A percentile compares a stretch with the other conserved stretches of the same genome.
These are phyloP conservation scores for Lasaia peninsularis DNA, from an alignment of 1,140 invertebrate genomes.

Conservation along the genomic window DNA sequence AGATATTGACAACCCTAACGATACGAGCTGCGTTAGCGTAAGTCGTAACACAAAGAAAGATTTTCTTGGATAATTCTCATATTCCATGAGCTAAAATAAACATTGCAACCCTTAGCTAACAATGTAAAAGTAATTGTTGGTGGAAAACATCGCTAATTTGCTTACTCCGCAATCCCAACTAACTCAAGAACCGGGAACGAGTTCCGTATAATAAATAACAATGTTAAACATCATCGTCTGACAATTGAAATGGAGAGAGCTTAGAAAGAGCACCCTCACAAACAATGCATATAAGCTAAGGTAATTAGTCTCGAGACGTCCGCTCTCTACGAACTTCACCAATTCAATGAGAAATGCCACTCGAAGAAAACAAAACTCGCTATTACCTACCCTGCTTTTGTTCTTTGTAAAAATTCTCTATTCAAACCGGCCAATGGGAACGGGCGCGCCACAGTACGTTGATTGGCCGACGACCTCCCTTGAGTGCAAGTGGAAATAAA, in stretches of 20 bases:
- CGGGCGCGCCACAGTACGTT: conserved; percentile 63
- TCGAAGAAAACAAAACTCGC: conserved; percentile 73
- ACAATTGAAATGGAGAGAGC: conserved; percentile 59
- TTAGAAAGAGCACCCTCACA: conserved; percentile 52
- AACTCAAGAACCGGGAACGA: conserved; percentile 39
- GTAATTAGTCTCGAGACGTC: conserved; percentile 67
- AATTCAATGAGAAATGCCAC: conserved; percentile 69
- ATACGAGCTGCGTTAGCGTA: not conserved
- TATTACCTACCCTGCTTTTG: conserved; percentile 74
- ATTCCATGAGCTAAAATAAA: conserved; percentile 35
- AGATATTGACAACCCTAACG: not conserved
- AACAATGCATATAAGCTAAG: conserved; percentile 61
- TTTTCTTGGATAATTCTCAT: conserved; percentile 24
- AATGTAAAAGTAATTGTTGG: conserved; percentile 44
- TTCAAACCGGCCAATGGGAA: conserved; percentile 72
- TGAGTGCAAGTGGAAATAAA: conserved; percentile 72
- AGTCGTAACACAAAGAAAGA: conserved; percentile 1
- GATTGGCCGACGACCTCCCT: conserved; percentile 74
- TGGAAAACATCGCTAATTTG: conserved; percentile 65
- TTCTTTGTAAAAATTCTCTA: conserved; percentile 70
- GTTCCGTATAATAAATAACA: conserved; percentile 65
- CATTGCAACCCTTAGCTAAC: conserved; percentile 42
- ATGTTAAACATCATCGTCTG: conserved; percentile 60
- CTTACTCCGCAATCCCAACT: conserved; percentile 54
- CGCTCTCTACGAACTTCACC: conserved; percentile 46